phyloP scores from a whole-genome alignment of 2,888 invertebrate species.

The Amiota mariae region DNA sequence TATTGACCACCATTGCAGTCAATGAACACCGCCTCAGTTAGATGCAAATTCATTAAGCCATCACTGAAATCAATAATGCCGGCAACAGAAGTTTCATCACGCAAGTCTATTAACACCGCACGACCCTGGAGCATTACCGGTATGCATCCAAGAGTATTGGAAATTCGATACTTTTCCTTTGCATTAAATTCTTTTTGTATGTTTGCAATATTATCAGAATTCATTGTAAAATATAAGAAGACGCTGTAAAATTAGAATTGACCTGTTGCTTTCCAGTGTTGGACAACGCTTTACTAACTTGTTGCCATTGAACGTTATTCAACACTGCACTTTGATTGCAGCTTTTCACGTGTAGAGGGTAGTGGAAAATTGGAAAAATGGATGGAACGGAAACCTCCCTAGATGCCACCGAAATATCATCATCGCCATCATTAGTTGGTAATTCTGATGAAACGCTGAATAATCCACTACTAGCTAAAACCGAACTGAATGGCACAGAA shows the following conservation, averaged over 20 bases:
- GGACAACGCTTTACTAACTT: not conserved
- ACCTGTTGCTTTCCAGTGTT: conserved; percentile 27
- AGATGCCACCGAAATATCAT: too few relatives aligned
- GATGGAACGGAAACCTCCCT: too few relatives aligned
- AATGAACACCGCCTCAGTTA: conserved; percentile 67
- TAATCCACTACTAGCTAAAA: too few relatives aligned
- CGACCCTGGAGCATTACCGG: conserved; percentile 66
- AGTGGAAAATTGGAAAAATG: too few relatives aligned
- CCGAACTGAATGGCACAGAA: not conserved
- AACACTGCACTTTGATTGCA: too few relatives aligned
- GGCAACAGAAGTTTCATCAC: conserved; percentile 71
- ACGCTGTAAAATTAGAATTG: conserved; percentile 3
- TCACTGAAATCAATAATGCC: conserved; percentile 68
- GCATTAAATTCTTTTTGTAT: conserved; percentile 50
- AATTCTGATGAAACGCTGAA: too few relatives aligned
- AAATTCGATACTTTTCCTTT: conserved; percentile 66
- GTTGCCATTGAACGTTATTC: not conserved
- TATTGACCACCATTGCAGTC: conserved; percentile 68
- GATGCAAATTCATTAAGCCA: conserved; percentile 70
- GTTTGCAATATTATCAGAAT: too few relatives aligned
- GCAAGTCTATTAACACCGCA: conserved; percentile 69
- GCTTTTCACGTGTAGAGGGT: too few relatives aligned
- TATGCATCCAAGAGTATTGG: conserved; percentile 67
- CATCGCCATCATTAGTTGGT: too few relatives aligned
- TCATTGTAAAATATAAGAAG: conserved; percentile 35